Percentiles rank a stretch among this genome's conserved stretches.
Evolutionary conservation across 2,888 invertebrate genomes (phyloP).

Genomic region (Lycocerus yunnanus): DNA sequence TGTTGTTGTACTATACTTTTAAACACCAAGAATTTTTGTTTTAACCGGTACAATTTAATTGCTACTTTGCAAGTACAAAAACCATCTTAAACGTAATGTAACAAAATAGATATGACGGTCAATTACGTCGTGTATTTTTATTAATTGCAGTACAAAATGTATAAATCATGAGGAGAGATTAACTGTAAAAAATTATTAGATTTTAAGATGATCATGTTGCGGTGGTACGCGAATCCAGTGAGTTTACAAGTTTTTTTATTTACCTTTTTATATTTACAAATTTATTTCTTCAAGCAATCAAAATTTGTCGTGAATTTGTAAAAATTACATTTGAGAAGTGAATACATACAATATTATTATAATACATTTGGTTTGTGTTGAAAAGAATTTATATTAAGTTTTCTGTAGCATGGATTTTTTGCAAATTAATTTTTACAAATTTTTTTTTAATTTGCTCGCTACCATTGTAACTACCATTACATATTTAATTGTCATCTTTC

Average conservation of each 20-base stretch:
- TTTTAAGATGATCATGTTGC: slow-evolving; percentile 23
- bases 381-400: background rate
- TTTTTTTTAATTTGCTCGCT: slow-evolving; percentile 3
- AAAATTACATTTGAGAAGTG: background rate
- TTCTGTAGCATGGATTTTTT: no score
- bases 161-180: slow-evolving; percentile 34
- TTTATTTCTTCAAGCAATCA: background rate
- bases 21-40: background rate
- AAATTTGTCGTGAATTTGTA: background rate
- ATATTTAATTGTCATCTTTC: slow-evolving; percentile 27
- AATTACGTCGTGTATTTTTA: slow-evolving; percentile 53
- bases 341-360: background rate
- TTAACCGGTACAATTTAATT: slow-evolving; percentile 34
- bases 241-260: slow-evolving; percentile 21
- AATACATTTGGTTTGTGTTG: background rate
- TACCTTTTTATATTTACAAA: slow-evolving; percentile 3
- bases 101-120: slow-evolving; percentile 39
- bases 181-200: slow-evolving; percentile 30
- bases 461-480: slow-evolving; percentile 12
- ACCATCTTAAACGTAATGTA: slow-evolving; percentile 39
- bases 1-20: background rate
- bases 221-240: slow-evolving; percentile 14
- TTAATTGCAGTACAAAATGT: slow-evolving; percentile 55
- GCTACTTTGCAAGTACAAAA: slow-evolving; percentile 42
- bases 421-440: background rate